Percentiles rank a stretch among this genome's conserved stretches.
phyloP scores from a whole-genome alignment of 2,888 invertebrate species.

The Epinotia bilunana region DNA sequence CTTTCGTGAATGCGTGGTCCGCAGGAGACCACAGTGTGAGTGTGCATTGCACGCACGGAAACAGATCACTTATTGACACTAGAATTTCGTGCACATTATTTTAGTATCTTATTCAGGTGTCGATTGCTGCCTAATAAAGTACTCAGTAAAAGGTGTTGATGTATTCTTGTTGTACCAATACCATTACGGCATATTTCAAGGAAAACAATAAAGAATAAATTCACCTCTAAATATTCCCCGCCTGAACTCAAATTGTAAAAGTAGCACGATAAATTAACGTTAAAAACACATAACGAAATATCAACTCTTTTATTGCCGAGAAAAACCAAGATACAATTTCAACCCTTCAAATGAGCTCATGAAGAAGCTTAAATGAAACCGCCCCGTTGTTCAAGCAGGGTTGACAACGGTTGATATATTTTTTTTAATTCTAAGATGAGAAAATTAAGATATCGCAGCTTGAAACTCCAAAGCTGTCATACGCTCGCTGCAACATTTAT shows the following conservation, averaged over 20 bases:
- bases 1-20: too few relatives aligned
- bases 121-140: too few relatives aligned
- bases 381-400: constrained; percentile 19
- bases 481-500: too few relatives aligned
- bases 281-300: constrained; percentile 38
- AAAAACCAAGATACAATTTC: constrained; percentile 42
- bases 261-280: constrained; percentile 25
- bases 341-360: constrained; percentile 45
- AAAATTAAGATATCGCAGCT: too few relatives aligned
- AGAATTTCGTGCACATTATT: too few relatives aligned
- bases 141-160: too few relatives aligned
- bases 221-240: neutral
- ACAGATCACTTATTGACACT: too few relatives aligned
- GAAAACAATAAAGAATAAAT: neutral
- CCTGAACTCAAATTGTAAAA: constrained; percentile 10
- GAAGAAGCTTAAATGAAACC: constrained; percentile 44
- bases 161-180: too few relatives aligned
- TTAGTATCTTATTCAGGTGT: too few relatives aligned
- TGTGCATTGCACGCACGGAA: too few relatives aligned
- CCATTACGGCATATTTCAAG: neutral
- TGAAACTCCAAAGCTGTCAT: too few relatives aligned
- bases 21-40: too few relatives aligned
- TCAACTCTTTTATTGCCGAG: constrained; percentile 29
- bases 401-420: constrained; percentile 1
- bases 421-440: neutral